phyloP scores from a whole-genome alignment of 64 coral and sea anemone species.

The Exaiptasia diaphana region DNA sequence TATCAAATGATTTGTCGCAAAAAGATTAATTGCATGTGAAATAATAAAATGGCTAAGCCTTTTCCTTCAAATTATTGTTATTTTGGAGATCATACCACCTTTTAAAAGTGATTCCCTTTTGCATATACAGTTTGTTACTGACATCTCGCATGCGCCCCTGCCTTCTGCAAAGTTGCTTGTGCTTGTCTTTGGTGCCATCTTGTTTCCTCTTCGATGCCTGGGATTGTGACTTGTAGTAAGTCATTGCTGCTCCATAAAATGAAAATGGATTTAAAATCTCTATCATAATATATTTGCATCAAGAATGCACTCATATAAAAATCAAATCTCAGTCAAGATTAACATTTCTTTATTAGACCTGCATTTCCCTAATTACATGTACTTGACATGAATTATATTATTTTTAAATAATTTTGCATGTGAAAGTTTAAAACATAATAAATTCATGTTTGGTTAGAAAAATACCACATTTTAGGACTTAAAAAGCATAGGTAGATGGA shows the following conservation, averaged over 20 bases:
- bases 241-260: conserved; percentile 16
- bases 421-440: too few relatives aligned
- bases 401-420: not conserved
- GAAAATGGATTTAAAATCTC: not conserved
- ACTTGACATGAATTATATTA: too few relatives aligned
- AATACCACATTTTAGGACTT: too few relatives aligned
- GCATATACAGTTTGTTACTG: conserved; percentile 15
- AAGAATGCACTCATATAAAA: not conserved
- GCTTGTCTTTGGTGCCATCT: not conserved
- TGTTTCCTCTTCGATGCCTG: conserved; percentile 1
- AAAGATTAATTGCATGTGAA: too few relatives aligned
- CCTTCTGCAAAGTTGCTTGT: conserved; percentile 5
- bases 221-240: not conserved
- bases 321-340: not conserved
- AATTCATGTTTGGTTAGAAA: too few relatives aligned
- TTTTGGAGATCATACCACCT: too few relatives aligned
- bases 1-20: too few relatives aligned
- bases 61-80: too few relatives aligned
- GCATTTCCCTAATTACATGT: too few relatives aligned
- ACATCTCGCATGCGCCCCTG: conserved; percentile 20
- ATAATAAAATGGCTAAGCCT: too few relatives aligned
- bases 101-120: too few relatives aligned
- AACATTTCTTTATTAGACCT: not conserved
- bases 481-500: too few relatives aligned
- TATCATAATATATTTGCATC: not conserved